Evolutionary conservation across 2,113 vertebrate species (phyloP).

Genomic region (Anser cygnoides): DNA sequence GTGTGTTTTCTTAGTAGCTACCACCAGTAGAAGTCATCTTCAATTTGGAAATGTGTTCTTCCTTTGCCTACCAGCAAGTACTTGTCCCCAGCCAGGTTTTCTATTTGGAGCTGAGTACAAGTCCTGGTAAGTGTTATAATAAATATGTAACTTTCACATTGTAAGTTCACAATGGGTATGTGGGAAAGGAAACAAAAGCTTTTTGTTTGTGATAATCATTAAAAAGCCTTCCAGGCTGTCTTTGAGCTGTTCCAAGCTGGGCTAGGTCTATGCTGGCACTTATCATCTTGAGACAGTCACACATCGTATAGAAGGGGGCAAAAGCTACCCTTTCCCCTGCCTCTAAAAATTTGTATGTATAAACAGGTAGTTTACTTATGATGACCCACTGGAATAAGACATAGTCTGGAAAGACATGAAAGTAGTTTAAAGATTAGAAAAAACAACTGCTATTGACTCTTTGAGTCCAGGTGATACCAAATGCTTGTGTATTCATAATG

Average conservation of each 20-base stretch:
- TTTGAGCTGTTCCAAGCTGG: not conserved
- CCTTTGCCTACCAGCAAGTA: not conserved
- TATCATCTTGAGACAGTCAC: not conserved
- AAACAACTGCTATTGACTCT: not conserved
- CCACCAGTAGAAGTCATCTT: not conserved
- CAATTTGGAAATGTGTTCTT: not conserved
- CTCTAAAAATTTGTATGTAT: not conserved
- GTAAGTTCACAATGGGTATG: not conserved
- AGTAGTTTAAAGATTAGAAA: not conserved
- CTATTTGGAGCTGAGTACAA: not conserved
- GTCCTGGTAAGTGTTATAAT: not conserved
- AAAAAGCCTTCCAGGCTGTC: not conserved
- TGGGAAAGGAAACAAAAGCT: not conserved
- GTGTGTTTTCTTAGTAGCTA: not conserved
- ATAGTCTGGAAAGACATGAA: not conserved
- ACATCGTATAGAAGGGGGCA: not conserved
- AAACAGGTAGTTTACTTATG: not conserved
- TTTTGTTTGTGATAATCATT: not conserved
- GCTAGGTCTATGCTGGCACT: not conserved
- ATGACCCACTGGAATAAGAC: not conserved
- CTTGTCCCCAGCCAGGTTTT: not conserved
- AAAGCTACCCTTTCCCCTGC: not conserved
- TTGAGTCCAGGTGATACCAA: not conserved
- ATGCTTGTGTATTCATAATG: not conserved
- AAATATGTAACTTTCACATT: not conserved